A percentile compares a stretch with the other conserved stretches of the same genome.
Conservation (phyloP, 2,888 invertebrate genomes). For the Polymixis flavicincta region DNA sequence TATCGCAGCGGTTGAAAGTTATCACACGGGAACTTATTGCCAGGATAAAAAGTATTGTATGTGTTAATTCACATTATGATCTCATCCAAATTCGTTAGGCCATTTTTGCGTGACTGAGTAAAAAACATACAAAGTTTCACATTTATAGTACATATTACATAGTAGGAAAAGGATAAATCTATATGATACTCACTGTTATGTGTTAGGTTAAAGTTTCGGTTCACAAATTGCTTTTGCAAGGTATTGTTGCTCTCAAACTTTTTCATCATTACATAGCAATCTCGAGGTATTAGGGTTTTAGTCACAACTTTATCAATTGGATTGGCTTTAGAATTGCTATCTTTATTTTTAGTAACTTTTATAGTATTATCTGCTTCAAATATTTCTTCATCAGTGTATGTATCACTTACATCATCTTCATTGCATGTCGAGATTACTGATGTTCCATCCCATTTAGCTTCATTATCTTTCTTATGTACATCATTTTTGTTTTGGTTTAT, state of each 20-base stretch:
- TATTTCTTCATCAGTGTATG: slow-evolving; percentile 86
- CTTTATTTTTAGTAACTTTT: slow-evolving; percentile 40
- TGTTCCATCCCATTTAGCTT: slow-evolving; percentile 80
- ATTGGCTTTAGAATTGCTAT: slow-evolving; percentile 39
- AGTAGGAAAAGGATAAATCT: neutral
- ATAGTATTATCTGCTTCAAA: slow-evolving; percentile 65
- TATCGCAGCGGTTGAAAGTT: too few relatives aligned
- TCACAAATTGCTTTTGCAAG: slow-evolving; percentile 30
- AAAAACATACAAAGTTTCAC: too few relatives aligned
- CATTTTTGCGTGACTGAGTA: too few relatives aligned
- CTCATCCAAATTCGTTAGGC: too few relatives aligned
- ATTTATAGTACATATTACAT: too few relatives aligned
- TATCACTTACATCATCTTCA: slow-evolving; percentile 80
- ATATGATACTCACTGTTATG: slow-evolving; percentile 47
- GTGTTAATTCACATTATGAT: too few relatives aligned
- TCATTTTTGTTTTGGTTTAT: slow-evolving; percentile 69
- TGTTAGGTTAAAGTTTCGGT: slow-evolving; percentile 28
- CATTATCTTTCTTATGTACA: slow-evolving; percentile 64
- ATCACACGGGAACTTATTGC: too few relatives aligned
- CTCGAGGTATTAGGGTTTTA: slow-evolving; percentile 21
- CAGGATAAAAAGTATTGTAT: too few relatives aligned
- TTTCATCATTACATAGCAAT: slow-evolving; percentile 46
- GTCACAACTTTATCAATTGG: slow-evolving; percentile 38
- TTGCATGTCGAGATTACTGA: slow-evolving; percentile 78
- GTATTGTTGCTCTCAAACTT: slow-evolving; percentile 21